Evolutionary conservation across 1,140 invertebrate species (phyloP), one percentile per base, ranked within the genome.

Genomic region (Apis dorsata): DNA sequence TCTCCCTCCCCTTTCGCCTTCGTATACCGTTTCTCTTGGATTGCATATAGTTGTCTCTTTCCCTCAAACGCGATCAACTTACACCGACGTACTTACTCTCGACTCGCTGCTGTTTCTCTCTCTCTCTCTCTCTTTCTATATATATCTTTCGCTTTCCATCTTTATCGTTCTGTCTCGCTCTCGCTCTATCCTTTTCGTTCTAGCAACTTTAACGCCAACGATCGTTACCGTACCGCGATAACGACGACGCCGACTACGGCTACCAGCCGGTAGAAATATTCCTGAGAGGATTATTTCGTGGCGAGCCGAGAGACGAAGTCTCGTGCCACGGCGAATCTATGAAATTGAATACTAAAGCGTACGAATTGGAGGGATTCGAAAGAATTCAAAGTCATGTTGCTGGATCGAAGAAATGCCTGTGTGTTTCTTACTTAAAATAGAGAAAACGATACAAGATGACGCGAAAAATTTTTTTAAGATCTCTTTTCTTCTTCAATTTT

Each of bases 221-320:
- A 89, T 89, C 88, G 88, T 89, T 89, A 89, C 85, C 76, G 77
- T 83, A 78, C 85, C 82, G 69, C 82, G 81, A 86, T 89, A 85
- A 89, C 86, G 84, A 79, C 86, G 83, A 73, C 82, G 83, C 57
- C 62, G 86, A 66, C 83, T 75, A 87, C 86, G 86, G 84, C 86
- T 80, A 86, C 69, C 77, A 87, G 71, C 77, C 83, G 82, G 63
- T 71, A 88, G 82, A 71, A 88, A 88, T 88, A 88, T 88, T 87
- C 82, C 86, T 79, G 78, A 81, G 86, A 88, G 86, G 86, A 88
- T 88, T 87, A 88, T 84, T 84, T 60, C 85, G 78, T 49, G 75
- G 34, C 65, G 81, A 60, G 71, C 70, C 55, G 74, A 73, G 51
- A 60, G 69, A 9, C 76, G 76, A 60, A 13, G 44, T 49, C 66